Evolutionary conservation across 2,888 invertebrate genomes (phyloP).

Genomic region (Sesia apiformis): DNA sequence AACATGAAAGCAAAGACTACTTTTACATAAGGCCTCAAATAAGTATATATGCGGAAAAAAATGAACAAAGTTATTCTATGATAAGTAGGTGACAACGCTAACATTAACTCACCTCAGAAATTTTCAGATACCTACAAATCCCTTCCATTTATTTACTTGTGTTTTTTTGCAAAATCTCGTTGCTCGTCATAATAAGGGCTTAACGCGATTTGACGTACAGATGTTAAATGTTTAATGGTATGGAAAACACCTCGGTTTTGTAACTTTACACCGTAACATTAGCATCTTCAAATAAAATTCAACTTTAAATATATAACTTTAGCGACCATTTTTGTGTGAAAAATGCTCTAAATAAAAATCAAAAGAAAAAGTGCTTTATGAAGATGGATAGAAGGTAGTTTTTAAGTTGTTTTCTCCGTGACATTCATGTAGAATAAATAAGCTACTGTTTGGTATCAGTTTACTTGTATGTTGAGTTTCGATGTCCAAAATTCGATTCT

Average conservation of each 20-base stretch:
- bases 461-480: slow-evolving; percentile 53
- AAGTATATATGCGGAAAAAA: too few relatives aligned
- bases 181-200: slow-evolving; percentile 34
- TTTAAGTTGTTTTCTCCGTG: slow-evolving; percentile 16
- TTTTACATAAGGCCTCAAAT: too few relatives aligned
- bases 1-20: too few relatives aligned
- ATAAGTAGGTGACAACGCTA: too few relatives aligned
- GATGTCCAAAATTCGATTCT: slow-evolving; percentile 54
- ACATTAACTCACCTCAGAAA: too few relatives aligned
- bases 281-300: slow-evolving; percentile 12
- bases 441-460: slow-evolving; percentile 65
- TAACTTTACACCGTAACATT: slow-evolving; percentile 34
- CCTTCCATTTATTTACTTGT: too few relatives aligned
- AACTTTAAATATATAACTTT: slow-evolving; percentile 7
- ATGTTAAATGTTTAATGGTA: slow-evolving; percentile 59
- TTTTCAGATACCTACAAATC: too few relatives aligned
- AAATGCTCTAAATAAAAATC: rapidly evolving
- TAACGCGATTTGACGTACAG: slow-evolving; percentile 54
- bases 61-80: too few relatives aligned
- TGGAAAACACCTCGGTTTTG: slow-evolving; percentile 63
- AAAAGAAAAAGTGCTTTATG: slow-evolving; percentile 11
- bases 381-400: slow-evolving; percentile 16
- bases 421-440: slow-evolving; percentile 36
- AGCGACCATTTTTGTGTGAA: slow-evolving; percentile 13
- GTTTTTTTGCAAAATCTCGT: slow-evolving; percentile 19